Conservation (phyloP, 2,113 vertebrate genomes). For the Lipotes vexillifer region DNA sequence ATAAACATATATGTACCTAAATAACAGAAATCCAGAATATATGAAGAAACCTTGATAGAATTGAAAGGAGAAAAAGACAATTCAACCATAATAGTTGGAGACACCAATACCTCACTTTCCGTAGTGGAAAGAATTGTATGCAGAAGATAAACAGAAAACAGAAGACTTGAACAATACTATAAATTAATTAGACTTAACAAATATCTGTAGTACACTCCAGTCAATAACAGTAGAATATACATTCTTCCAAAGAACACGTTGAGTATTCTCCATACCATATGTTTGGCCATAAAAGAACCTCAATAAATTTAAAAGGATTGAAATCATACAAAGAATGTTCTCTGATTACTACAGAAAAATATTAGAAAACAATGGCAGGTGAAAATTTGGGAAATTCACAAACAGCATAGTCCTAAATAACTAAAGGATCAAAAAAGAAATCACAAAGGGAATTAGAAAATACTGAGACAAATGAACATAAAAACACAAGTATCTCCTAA, state of each 20-base stretch:
- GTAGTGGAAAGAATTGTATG: not conserved
- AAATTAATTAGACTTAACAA: not conserved
- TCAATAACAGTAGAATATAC: not conserved
- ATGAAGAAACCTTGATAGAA: not conserved
- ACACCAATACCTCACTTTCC: not conserved
- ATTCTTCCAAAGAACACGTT: not conserved
- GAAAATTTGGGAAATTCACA: not conserved
- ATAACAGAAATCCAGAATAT: not conserved
- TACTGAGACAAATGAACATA: not conserved
- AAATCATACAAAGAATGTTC: not conserved
- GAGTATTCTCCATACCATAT: not conserved
- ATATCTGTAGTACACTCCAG: not conserved
- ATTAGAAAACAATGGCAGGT: not conserved
- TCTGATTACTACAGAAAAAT: not conserved
- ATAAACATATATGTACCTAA: not conserved
- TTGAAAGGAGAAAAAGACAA: not conserved
- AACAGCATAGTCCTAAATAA: not conserved
- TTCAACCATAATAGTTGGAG: not conserved
- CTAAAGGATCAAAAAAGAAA: not conserved
- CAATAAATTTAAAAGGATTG: not conserved
- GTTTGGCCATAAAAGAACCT: not conserved
- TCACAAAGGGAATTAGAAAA: not conserved
- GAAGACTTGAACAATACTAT: not conserved
- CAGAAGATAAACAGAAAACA: not conserved
- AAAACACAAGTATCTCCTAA: not conserved